Evolutionary conservation across 2,113 vertebrate genomes (phyloP).

Genomic region (Oxyura jamaicensis): DNA sequence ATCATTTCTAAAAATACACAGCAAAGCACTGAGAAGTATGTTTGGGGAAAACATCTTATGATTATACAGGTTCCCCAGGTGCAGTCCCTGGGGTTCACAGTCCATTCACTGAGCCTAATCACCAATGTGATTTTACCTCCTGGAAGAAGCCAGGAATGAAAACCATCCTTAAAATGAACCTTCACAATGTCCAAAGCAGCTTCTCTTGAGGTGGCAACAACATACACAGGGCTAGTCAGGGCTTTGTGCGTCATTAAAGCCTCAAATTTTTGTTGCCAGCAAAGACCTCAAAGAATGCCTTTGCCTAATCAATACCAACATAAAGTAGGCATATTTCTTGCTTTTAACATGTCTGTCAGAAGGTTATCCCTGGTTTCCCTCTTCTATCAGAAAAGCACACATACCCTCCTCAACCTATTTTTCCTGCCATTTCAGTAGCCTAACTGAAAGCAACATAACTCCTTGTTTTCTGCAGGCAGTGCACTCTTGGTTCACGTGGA

Average conservation of each 20-base stretch:
- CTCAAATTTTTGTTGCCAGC: not conserved
- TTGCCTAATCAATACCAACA: not conserved
- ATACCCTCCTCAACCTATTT: not conserved
- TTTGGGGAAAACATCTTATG: not conserved
- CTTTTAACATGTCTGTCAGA: not conserved
- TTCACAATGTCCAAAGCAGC: not conserved
- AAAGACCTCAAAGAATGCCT: rapidly evolving
- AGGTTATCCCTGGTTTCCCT: not conserved
- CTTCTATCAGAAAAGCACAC: not conserved
- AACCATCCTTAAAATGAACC: not conserved
- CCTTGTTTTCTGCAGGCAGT: not conserved
- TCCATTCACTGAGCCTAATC: not conserved
- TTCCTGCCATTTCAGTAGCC: not conserved
- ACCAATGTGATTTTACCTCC: not conserved
- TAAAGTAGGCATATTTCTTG: not conserved
- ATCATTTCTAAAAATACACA: not conserved
- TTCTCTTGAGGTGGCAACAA: rapidly evolving
- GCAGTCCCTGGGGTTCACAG: not conserved
- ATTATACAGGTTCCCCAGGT: not conserved
- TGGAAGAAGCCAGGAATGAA: not conserved
- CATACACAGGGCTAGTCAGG: not conserved
- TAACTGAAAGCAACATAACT: not conserved
- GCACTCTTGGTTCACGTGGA: rapidly evolving
- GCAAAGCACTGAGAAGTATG: not conserved
- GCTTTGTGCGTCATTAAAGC: not conserved